Evolutionary conservation across 2,797 vertebrate species (phyloP), one percentile per base, ranked within the genome.

Genomic region (Prunella strophiata): DNA sequence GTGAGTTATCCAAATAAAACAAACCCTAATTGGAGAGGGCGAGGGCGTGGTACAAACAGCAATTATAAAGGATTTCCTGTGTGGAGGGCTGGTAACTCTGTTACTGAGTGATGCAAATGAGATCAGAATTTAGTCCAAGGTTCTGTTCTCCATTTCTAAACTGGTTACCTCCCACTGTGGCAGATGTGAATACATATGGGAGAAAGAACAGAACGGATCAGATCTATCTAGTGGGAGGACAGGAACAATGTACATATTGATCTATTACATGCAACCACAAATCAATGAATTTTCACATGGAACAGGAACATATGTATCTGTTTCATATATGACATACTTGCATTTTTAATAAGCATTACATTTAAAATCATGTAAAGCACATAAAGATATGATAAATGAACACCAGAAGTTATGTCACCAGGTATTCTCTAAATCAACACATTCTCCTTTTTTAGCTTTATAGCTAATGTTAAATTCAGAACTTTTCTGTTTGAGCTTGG

Each of bases 121-220:
- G 76, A 83, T 70, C 47, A 91, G 59, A 86, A 86, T 93, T 85
- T 55, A 88, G 43, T 54, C 70, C 63, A 81, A 70, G 47, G 17
- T 59, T 93, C 89, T 81, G 62, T 86, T 94, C 58, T 88, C 63
- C 29, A 14, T 58, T 90, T 77, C 83, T 68, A 91, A 94, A 88
- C 16, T 0, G 1, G 67, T 75, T 88, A 48, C 77, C 85, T 91
- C 90, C 91, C 79, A 84, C 73, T 72, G 6, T 81, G 66, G 62
- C 93, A 94, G 91, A 86, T 90, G 85, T 78, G 67, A 78, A 73
- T 70, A 75, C 85, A 72, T 88, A 88, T 58, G 76, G 91, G 59
- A 72, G 63, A 84, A 77, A 59, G 79, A 96, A 84, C 81, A 92
- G 59, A 85, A 57, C 7, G 1, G 79, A 94, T 58, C 29, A 51